Conservation (phyloP, 2,888 invertebrate genomes). For the Eupithecia subfuscata region DNA sequence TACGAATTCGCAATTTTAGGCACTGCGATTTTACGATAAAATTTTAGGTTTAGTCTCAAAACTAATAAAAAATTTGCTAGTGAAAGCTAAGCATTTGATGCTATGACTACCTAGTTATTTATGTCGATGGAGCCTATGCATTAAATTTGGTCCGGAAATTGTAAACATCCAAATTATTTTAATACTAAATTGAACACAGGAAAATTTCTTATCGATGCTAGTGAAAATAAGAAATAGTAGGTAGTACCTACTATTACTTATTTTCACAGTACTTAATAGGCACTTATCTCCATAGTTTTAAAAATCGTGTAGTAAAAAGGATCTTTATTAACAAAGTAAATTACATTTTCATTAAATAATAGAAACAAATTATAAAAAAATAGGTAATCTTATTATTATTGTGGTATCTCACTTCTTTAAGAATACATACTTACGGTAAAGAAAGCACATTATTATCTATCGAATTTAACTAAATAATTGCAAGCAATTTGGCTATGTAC, state of each 20-base stretch:
- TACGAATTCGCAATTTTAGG: constrained; percentile 54
- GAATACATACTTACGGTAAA: background rate
- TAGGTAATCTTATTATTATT: background rate
- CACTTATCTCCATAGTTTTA: background rate
- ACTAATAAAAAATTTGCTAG: constrained; percentile 10
- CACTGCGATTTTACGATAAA: constrained; percentile 32
- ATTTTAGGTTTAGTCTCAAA: constrained; percentile 6
- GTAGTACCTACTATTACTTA: too few species aligned
- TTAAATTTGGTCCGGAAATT: background rate
- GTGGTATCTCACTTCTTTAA: background rate
- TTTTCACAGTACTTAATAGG: too few species aligned
- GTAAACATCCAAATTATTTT: background rate
- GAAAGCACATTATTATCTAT: constrained; percentile 22
- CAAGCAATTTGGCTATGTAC: constrained; percentile 44
- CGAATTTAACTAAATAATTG: constrained; percentile 39
- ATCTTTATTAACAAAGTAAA: too few species aligned
- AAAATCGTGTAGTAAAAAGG: background rate
- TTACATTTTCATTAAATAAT: too few species aligned
- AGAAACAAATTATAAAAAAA: background rate
- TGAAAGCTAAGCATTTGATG: constrained; percentile 46
- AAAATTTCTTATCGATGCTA: background rate
- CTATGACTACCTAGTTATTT: constrained; percentile 45
- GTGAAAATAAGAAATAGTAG: background rate
- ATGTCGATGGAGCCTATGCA: constrained; percentile 43
- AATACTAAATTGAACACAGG: background rate